Evolutionary conservation across 2,113 vertebrate species (phyloP).

Genomic region (Macrotis lagotis): DNA sequence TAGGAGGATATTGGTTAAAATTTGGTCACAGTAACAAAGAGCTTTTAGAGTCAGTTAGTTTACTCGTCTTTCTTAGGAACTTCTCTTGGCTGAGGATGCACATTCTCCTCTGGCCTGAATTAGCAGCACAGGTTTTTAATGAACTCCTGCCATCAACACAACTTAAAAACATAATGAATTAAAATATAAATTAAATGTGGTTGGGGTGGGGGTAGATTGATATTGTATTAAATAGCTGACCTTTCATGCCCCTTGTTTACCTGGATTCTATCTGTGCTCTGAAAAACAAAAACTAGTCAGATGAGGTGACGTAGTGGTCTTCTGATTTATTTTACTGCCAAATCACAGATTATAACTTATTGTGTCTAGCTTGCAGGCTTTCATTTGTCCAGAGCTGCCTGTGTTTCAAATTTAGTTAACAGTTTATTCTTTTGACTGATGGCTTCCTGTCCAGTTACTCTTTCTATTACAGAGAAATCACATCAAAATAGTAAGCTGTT

Average conservation of each 20-base stretch:
- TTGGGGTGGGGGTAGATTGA: not conserved
- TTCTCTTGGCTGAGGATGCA: not conserved
- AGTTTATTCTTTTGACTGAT: not conserved
- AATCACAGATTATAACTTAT: not conserved
- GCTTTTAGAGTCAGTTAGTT: not conserved
- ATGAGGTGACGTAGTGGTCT: not conserved
- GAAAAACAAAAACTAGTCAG: not conserved
- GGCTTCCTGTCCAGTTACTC: not conserved
- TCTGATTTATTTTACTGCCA: not conserved
- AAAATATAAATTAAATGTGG: not conserved
- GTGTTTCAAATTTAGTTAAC: not conserved
- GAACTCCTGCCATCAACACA: not conserved
- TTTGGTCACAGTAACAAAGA: conserved; percentile 50
- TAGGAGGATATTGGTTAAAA: not conserved
- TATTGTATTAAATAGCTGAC: not conserved
- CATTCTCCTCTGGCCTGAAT: conserved; percentile 41
- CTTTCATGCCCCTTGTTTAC: not conserved
- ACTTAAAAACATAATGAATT: not conserved
- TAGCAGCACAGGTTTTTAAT: not conserved
- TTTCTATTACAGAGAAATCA: not conserved
- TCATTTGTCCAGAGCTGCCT: not conserved
- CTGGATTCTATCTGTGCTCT: not conserved
- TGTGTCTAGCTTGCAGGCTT: not conserved
- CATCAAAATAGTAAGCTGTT: not conserved
- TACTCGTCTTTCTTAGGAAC: not conserved